Base-by-base conservation (phyloP, 2,888 invertebrate genomes). In the Hirudinaria manillensis region DNA sequence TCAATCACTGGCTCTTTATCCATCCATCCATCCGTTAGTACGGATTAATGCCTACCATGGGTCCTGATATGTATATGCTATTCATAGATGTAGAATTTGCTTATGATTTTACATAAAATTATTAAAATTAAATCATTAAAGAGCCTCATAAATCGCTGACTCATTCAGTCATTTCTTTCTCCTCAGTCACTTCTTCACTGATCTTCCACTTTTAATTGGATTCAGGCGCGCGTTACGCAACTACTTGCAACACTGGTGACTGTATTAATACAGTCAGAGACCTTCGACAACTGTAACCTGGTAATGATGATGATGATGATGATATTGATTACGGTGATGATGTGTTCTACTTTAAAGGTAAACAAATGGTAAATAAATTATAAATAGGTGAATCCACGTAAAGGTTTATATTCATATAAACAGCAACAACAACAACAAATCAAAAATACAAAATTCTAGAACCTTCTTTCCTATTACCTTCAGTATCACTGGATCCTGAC, bases 271-370 rank as follows among this genome's bases (percentile, higher is more conserved):
- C n/a, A 45, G 45, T 16, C 45, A 45, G 45, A 45, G 1, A 10
- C 45, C 6, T 45, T 45, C 45, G 10, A 16, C 16, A 16, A 45
- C 45, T 45, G 13, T 45, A 45, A 45, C 45, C 16, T 29, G 56
- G 24, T 74, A 65, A 27, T 75, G 75, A 75, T 75, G 70, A 68
- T 75, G 70, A 75, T 75, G 68, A 21, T 75, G 75, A 70, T 75
- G 53, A n/a, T 67, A 13, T 21, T 53, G 32, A n/a, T 75, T 29
- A 53, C 66, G 68, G 10, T 75, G 67, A 55, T 75, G 70, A 13
- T 24, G 70, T 45, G 29, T 53, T 70, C 32, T 29, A 38, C 38
- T 51, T 45, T 53, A 68, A 75, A 51, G 53, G 68, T 75, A 53
- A 70, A 51, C n/a, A n/a, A 6, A 36, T 74, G 74, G 16, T 70